Base-by-base conservation (phyloP, 2,113 vertebrate genomes). In the Clinocottus analis region DNA sequence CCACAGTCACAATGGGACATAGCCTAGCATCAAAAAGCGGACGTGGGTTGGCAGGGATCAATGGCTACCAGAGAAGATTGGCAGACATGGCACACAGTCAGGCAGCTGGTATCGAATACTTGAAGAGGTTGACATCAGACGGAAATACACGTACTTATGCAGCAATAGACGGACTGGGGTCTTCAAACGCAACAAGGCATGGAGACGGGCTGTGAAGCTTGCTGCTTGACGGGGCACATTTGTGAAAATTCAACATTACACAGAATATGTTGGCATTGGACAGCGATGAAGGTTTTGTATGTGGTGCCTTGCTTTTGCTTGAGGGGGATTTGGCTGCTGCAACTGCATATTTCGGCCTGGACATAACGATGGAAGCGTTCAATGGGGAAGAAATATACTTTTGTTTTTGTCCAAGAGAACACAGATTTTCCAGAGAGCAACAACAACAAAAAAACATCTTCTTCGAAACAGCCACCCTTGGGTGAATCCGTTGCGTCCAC, bases 261-360 rank as follows among this genome's bases (percentile, higher is more conserved):
- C 65, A 83, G 71, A 85, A 84, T 74, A 72, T 82, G 79, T 90
- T 87, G 82, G 78, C 35, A 21, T 13, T 69, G 76, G 85, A 79
- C 51, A 51, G 45, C 71, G 69, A 67, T 39, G 55, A 35, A 61
- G 47, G 45, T 62, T 31, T 27, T 39, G 55, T 27, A 41, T 51
- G 51, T 51, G 64, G 72, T 72, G 88, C 51, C 82, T 79, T 62
- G 74, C 61, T 33, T 80, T 81, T 69, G 86, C 85, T 85, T 79
- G 14, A 81, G 82, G 90, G 62, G 83, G 82, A 85, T 90, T 90
- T 92, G 84, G 85, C 88, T 83, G 79, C 66, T 59, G 77, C 71
- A 75, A 55, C 74, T 83, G 73, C 83, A 83, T 87, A 85, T 85
- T 90, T 83, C 84, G 79, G 55, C 53, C 33, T 47, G 35, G 71